Evolutionary conservation across 1,140 invertebrate species (phyloP).

Genomic region (Achroia grisella): DNA sequence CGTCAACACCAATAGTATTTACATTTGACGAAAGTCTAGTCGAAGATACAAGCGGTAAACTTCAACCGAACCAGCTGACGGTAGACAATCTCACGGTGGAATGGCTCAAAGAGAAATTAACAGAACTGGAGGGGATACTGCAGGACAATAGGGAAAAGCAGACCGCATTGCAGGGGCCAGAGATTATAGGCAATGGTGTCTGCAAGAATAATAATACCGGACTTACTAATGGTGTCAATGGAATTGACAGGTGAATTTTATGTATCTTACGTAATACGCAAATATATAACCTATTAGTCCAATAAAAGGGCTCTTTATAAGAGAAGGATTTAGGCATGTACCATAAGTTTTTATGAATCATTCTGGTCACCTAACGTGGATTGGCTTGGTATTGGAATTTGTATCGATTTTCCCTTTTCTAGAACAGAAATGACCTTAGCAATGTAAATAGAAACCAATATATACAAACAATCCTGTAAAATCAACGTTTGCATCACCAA

Average conservation of each 20-base stretch:
- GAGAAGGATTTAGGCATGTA: too few species aligned
- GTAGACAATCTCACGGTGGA: slow-evolving; percentile 94
- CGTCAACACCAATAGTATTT: slow-evolving; percentile 83
- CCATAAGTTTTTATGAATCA: too few species aligned
- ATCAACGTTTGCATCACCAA: too few species aligned
- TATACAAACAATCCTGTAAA: too few species aligned
- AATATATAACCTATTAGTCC: too few species aligned
- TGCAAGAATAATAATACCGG: slow-evolving; percentile 60
- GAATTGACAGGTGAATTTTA: slow-evolving; percentile 63
- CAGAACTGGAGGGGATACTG: slow-evolving; percentile 82
- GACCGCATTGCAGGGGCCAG: slow-evolving; percentile 67
- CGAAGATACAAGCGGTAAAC: slow-evolving; percentile 86
- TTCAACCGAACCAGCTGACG: slow-evolving; percentile 87
- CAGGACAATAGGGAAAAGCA: slow-evolving; percentile 81
- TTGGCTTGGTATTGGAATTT: too few species aligned
- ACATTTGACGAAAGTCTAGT: slow-evolving; percentile 89
- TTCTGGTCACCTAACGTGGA: too few species aligned
- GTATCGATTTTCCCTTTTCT: too few species aligned
- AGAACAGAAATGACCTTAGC: too few species aligned
- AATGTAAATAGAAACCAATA: too few species aligned
- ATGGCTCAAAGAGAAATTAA: slow-evolving; percentile 84
- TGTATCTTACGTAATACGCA: not conserved
- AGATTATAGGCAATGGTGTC: slow-evolving; percentile 66
- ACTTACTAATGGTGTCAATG: slow-evolving; percentile 62
- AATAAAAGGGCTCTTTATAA: too few species aligned